Evolutionary conservation across 1,140 invertebrate species (phyloP).

Genomic region (Heliconius congener): DNA sequence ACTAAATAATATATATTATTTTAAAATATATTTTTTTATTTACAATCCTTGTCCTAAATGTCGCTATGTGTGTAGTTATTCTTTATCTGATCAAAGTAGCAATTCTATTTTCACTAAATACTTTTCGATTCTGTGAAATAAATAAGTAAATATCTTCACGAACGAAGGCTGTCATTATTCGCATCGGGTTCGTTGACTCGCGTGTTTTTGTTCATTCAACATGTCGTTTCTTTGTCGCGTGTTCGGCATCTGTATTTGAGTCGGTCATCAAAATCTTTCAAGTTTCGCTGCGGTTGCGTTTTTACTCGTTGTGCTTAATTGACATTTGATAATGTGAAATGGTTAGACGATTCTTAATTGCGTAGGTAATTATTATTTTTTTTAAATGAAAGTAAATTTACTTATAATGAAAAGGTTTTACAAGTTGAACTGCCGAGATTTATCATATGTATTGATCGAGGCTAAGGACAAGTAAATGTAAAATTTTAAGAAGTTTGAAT

Average conservation of each 20-base stretch:
- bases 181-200: constrained; percentile 26
- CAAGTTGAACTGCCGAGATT: neutral
- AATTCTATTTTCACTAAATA: neutral
- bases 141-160: neutral
- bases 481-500: neutral
- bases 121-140: neutral
- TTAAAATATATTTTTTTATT: no score
- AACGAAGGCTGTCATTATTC: constrained; percentile 18
- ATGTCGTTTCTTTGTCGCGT: constrained; percentile 16
- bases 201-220: constrained; percentile 18
- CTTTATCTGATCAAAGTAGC: neutral
- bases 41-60: no score
- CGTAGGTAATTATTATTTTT: neutral
- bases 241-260: neutral
- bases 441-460: neutral
- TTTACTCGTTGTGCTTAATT: neutral
- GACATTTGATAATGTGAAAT: neutral
- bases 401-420: neutral
- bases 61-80: no score
- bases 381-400: neutral
- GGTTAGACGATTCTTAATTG: neutral
- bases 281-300: neutral
- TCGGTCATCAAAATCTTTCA: neutral
- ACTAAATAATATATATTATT: no score
- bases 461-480: constrained; percentile 1